Evolutionary conservation across 2,888 invertebrate species (phyloP).

Genomic region (Brachyptera risi): DNA sequence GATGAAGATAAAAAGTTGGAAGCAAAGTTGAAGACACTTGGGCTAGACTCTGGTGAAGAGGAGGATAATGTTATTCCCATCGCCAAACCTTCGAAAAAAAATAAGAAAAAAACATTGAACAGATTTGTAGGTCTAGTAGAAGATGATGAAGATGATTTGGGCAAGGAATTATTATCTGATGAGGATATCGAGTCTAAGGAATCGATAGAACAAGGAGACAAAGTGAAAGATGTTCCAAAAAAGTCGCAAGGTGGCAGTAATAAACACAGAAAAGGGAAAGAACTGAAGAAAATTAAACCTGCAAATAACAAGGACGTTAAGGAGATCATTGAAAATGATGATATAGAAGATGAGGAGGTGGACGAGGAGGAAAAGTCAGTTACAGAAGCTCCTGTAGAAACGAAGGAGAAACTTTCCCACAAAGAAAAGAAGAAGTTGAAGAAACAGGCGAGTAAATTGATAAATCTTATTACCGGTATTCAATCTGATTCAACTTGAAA

Average conservation of each 20-base stretch:
- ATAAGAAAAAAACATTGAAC: slow-evolving; percentile 25
- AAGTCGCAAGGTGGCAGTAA: slow-evolving; percentile 28
- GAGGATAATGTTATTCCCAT: slow-evolving; percentile 18
- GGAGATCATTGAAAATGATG: slow-evolving; percentile 39
- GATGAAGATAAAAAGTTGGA: slow-evolving; percentile 26
- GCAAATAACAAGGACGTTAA: slow-evolving; percentile 38
- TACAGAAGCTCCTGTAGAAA: slow-evolving; percentile 32
- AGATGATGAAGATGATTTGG: slow-evolving; percentile 33
- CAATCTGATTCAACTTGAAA: too few species aligned
- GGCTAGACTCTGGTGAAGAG: slow-evolving; percentile 27
- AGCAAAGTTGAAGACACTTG: slow-evolving; percentile 25
- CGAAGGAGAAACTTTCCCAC: slow-evolving; percentile 71
- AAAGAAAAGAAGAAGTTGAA: slow-evolving; percentile 90
- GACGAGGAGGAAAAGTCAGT: slow-evolving; percentile 13
- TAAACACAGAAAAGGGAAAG: slow-evolving; percentile 30
- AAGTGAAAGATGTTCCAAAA: slow-evolving; percentile 27
- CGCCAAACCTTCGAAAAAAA: slow-evolving; percentile 22
- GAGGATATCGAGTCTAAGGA: slow-evolving; percentile 39
- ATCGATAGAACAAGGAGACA: slow-evolving; percentile 31
- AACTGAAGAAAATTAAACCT: slow-evolving; percentile 31
- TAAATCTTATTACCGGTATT: too few species aligned
- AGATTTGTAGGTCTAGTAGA: slow-evolving; percentile 28
- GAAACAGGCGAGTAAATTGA: slow-evolving; percentile 53
- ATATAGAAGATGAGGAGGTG: slow-evolving; percentile 33
- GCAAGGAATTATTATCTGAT: slow-evolving; percentile 34